A percentile compares a stretch with the other conserved stretches of the same genome.
phyloP scores from a whole-genome alignment of 2,888 invertebrate species.

The Argyresthia goedartella region DNA sequence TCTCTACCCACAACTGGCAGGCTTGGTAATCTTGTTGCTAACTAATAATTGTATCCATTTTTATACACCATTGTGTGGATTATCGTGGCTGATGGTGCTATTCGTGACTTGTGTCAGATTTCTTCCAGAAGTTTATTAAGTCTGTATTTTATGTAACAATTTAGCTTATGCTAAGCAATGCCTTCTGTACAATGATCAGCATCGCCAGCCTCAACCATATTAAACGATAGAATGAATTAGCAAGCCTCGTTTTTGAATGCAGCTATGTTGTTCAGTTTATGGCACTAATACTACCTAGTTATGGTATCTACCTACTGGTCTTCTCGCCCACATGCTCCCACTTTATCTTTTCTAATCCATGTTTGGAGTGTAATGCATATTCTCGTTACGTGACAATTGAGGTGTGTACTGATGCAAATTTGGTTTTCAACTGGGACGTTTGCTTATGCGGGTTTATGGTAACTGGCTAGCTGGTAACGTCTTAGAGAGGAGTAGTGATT shows the following conservation, averaged over 20 bases:
- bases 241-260: too few species aligned
- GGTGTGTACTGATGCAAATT: neutral
- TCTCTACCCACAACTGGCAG: neutral
- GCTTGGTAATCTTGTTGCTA: neutral
- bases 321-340: neutral
- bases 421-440: neutral
- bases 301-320: neutral
- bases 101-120: too few species aligned
- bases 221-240: too few species aligned
- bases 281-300: neutral
- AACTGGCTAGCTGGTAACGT: constrained; percentile 14
- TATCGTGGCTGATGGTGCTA: too few species aligned
- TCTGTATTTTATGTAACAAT: too few species aligned
- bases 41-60: neutral
- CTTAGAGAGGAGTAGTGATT: constrained; percentile 31
- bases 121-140: too few species aligned
- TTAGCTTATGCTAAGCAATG: too few species aligned
- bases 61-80: neutral
- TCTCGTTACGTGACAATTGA: neutral
- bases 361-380: neutral
- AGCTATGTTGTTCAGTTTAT: too few species aligned
- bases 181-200: too few species aligned
- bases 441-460: neutral
- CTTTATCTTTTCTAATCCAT: neutral
- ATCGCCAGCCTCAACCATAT: too few species aligned